These are phyloP conservation scores for Clepsis dumicolana DNA, from an alignment of 2,888 invertebrate genomes.

Conservation along the genomic window DNA sequence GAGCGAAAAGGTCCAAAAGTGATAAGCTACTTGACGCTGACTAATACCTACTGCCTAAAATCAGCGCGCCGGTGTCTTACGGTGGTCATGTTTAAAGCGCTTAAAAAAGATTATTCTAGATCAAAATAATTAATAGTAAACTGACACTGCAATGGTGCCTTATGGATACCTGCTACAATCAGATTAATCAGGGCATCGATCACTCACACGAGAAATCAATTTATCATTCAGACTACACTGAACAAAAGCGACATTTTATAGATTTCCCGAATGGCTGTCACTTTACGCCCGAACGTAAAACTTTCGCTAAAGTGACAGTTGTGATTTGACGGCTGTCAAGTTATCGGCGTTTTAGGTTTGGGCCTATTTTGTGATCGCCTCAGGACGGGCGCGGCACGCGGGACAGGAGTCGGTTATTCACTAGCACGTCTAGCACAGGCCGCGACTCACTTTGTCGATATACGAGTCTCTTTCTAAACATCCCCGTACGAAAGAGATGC, in stretches of 20 bases:
- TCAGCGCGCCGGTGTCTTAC: too few species aligned
- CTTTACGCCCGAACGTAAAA: background rate
- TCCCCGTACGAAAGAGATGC: background rate
- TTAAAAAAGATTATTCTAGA: too few species aligned
- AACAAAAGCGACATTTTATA: conserved; percentile 2
- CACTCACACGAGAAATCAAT: background rate
- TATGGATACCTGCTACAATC: too few species aligned
- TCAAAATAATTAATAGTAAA: too few species aligned
- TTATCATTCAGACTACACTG: background rate
- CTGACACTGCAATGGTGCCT: too few species aligned
- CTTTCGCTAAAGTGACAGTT: background rate
- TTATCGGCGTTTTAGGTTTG: background rate
- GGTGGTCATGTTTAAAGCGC: too few species aligned
- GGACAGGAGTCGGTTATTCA: background rate
- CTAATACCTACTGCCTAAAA: too few species aligned
- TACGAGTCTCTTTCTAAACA: background rate
- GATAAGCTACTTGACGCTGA: too few species aligned
- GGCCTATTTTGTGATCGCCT: background rate
- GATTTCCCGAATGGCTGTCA: background rate
- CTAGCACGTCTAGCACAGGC: conserved; percentile 1
- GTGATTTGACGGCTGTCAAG: background rate
- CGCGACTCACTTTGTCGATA: background rate
- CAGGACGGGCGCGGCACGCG: background rate
- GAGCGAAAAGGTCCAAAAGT: too few species aligned
- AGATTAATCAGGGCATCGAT: too few species aligned